A percentile compares a stretch with the other conserved stretches of the same genome.
phyloP scores from a whole-genome alignment of 1,140 invertebrate genomes.

The Monomorium pharaonis region DNA sequence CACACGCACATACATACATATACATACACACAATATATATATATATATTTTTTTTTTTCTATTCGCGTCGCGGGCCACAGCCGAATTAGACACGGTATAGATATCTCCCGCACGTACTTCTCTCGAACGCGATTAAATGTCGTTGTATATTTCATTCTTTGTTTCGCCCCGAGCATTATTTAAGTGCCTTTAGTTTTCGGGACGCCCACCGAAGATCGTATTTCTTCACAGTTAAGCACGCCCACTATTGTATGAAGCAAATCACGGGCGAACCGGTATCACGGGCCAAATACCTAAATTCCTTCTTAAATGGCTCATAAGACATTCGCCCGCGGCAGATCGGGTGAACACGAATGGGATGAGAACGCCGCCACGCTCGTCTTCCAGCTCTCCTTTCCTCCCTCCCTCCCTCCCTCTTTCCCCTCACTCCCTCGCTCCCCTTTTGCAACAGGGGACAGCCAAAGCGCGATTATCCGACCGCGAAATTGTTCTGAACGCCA shows the following conservation, averaged over 20 bases:
- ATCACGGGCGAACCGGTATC: not conserved
- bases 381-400: not conserved
- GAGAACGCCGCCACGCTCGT: constrained; percentile 4
- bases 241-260: not conserved
- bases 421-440: not conserved
- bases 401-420: not conserved
- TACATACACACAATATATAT: too few species aligned
- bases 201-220: not conserved
- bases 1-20: too few species aligned
- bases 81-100: not conserved
- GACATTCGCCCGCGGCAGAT: not conserved
- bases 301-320: constrained; percentile 45
- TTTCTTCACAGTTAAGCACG: not conserved
- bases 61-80: not conserved
- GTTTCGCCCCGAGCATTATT: not conserved
- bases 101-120: not conserved
- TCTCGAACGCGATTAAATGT: not conserved
- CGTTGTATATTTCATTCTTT: not conserved
- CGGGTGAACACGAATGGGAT: not conserved
- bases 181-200: not conserved
- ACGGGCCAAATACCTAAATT: constrained; percentile 43
- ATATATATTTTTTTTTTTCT: too few species aligned
- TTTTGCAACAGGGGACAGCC: constrained; percentile 40
- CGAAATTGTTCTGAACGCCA: constrained; percentile 66
- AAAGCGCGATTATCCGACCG: constrained; percentile 69